phyloP scores from a whole-genome alignment of 2,888 invertebrate species.

The Andrena bicolor region DNA sequence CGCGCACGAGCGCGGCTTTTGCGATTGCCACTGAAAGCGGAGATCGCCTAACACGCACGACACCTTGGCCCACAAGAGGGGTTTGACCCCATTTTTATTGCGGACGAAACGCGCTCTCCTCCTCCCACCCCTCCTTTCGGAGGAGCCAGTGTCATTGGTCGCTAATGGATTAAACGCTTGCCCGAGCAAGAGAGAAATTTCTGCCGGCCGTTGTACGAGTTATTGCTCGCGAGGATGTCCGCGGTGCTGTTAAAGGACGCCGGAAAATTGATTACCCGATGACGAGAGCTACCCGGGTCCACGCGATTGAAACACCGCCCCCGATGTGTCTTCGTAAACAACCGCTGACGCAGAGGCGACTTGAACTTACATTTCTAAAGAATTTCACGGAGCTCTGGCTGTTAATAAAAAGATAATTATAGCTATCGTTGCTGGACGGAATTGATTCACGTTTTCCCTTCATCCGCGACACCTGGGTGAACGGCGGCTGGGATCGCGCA shows the following conservation, averaged over 20 bases:
- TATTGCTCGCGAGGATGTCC: conserved; percentile 21
- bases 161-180: conserved; percentile 46
- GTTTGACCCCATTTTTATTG: conserved; percentile 74
- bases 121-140: conserved; percentile 26
- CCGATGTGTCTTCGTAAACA: too few relatives aligned
- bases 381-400: too few relatives aligned
- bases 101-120: conserved; percentile 67
- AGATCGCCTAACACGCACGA: conserved; percentile 68
- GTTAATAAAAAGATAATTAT: too few relatives aligned
- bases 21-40: conserved; percentile 57
- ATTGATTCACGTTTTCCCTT: background rate
- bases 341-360: too few relatives aligned
- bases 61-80: conserved; percentile 73
- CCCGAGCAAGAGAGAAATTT: conserved; percentile 21
- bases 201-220: conserved; percentile 19
- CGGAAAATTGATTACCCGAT: background rate
- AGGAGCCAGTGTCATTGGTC: conserved; percentile 64
- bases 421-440: background rate
- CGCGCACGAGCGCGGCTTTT: conserved; percentile 12
- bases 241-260: conserved; percentile 18
- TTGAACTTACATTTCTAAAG: too few relatives aligned
- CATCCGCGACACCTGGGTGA: background rate
- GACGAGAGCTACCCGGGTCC: background rate
- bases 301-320: background rate
- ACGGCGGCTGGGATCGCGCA: background rate